Percentiles rank a stretch among this genome's conserved stretches.
Evolutionary conservation across 2,797 vertebrate genomes (phyloP).

Genomic region (Cyprinodon diabolis): DNA sequence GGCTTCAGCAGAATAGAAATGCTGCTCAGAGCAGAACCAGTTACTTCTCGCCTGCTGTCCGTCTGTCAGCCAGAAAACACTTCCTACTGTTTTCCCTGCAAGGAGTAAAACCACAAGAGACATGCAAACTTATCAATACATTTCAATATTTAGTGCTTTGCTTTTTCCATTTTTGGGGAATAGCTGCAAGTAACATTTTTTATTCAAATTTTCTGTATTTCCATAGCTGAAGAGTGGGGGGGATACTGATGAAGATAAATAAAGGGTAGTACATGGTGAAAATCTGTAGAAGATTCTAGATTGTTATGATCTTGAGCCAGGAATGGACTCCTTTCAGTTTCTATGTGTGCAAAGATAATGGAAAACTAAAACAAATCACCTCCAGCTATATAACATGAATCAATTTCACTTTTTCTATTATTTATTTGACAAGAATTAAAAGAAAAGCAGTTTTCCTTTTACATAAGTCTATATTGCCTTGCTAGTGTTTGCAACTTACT

Average conservation of each 20-base stretch:
- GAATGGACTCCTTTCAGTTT: background rate
- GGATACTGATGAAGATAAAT: background rate
- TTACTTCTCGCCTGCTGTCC: conserved; percentile 25
- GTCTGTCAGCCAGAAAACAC: conserved; percentile 44
- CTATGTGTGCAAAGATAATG: background rate
- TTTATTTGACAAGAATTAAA: background rate
- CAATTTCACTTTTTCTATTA: background rate
- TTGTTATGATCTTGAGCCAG: background rate
- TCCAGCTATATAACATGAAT: background rate
- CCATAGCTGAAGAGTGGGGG: background rate
- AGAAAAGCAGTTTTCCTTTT: background rate
- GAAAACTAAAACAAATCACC: background rate
- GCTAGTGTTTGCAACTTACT: background rate
- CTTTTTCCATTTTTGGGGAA: background rate
- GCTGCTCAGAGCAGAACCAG: conserved; percentile 3
- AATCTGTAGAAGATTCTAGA: background rate
- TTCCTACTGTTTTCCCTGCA: conserved; percentile 40
- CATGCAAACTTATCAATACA: background rate
- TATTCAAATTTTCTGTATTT: background rate
- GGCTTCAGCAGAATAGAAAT: conserved; percentile 30
- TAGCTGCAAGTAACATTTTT: background rate
- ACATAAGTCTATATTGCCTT: background rate
- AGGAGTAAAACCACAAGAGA: conserved; percentile 26
- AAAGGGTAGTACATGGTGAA: background rate
- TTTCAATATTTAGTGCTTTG: background rate